Conservation (phyloP, 2,113 vertebrate species). For the Apteryx owenii region DNA sequence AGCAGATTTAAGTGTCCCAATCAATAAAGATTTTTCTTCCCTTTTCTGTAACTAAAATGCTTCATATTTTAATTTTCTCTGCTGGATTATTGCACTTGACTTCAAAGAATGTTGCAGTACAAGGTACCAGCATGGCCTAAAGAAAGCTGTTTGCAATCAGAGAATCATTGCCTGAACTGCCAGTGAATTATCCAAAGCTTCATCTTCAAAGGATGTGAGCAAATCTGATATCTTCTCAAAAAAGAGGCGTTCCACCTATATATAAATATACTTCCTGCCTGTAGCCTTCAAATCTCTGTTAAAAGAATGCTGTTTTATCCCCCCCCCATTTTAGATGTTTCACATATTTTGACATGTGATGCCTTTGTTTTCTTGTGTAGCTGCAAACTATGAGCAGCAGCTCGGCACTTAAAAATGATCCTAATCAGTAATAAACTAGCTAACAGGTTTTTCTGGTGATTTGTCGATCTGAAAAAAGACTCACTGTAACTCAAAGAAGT, state of each 20-base stretch:
- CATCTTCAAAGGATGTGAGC: constrained; percentile 52
- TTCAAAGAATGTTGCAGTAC: constrained; percentile 42
- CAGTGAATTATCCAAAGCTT: constrained; percentile 44
- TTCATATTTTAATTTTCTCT: constrained; percentile 57
- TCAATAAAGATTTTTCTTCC: constrained; percentile 36
- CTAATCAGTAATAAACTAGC: neutral
- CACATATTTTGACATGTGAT: neutral
- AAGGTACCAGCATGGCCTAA: constrained; percentile 54
- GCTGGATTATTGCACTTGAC: constrained; percentile 48
- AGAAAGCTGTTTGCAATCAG: constrained; percentile 48
- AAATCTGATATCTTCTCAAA: constrained; percentile 25
- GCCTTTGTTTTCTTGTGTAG: constrained; percentile 28
- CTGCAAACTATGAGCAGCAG: neutral
- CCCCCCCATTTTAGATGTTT: neutral
- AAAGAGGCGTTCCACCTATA: constrained; percentile 25
- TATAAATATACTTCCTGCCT: neutral
- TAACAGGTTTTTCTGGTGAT: neutral
- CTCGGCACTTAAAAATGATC: neutral
- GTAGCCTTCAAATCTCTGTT: constrained; percentile 35
- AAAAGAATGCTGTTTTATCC: neutral
- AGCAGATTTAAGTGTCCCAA: neutral
- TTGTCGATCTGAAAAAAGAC: neutral
- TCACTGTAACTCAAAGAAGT: neutral
- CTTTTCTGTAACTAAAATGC: constrained; percentile 44
- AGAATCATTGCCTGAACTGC: constrained; percentile 31